phyloP scores from a whole-genome alignment of 30 jellyfish, hydroid and myxozoan genomes.

The Aurelia aurita region DNA sequence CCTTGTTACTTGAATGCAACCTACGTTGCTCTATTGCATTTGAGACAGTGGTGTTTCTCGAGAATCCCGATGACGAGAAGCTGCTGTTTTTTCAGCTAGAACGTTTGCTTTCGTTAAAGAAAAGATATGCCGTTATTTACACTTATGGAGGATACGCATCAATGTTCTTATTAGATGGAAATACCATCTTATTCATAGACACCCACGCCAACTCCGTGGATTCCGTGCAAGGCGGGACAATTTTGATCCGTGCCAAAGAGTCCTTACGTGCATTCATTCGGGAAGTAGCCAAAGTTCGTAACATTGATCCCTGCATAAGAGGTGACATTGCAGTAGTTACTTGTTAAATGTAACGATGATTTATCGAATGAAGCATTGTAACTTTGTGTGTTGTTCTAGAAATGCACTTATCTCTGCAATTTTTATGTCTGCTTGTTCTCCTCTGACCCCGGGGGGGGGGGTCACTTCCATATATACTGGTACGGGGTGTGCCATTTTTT shows the following conservation, averaged over 20 bases:
- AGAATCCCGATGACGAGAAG: conserved; percentile 6
- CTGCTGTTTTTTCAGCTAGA: conserved; percentile 2
- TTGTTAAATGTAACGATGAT: too few relatives aligned
- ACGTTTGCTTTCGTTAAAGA: not conserved
- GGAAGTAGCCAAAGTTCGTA: too few relatives aligned
- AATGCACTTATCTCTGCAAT: too few relatives aligned
- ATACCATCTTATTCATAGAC: conserved; percentile 11
- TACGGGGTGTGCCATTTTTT: too few relatives aligned
- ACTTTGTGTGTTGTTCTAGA: too few relatives aligned
- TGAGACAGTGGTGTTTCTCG: conserved; percentile 6
- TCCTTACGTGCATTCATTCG: too few relatives aligned
- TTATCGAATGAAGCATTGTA: too few relatives aligned
- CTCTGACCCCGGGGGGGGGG: too few relatives aligned
- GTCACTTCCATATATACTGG: too few relatives aligned
- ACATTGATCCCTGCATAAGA: too few relatives aligned
- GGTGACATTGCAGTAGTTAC: too few relatives aligned
- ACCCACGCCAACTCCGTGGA: conserved; percentile 23
- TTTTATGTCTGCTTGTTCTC: too few relatives aligned
- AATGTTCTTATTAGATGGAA: conserved; percentile 2
- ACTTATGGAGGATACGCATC: not conserved
- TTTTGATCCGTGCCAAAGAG: not conserved
- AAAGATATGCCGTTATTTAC: not conserved
- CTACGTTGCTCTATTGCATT: conserved; percentile 13
- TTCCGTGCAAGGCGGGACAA: not conserved
- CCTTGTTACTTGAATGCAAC: not conserved